Conservation (phyloP, 2,797 vertebrate species). For the Tympanoctomys barrerae region DNA sequence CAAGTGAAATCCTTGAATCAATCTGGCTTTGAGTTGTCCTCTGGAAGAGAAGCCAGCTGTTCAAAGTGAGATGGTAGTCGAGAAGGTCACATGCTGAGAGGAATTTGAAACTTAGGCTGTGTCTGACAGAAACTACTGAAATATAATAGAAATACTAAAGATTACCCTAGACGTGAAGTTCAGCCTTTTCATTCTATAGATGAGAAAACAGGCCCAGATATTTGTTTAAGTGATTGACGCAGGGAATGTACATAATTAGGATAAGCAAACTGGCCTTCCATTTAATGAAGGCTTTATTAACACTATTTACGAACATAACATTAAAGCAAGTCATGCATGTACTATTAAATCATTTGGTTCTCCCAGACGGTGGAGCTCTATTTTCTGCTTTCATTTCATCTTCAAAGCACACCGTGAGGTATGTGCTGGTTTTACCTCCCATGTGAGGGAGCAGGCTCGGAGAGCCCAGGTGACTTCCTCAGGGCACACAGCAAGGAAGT, state of each 20-base stretch:
- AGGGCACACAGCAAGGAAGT: not conserved
- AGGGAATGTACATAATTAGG: not conserved
- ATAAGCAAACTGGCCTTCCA: not conserved
- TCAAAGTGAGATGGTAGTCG: not conserved
- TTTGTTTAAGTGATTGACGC: not conserved
- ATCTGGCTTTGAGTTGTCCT: slow-evolving; percentile 49
- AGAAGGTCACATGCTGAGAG: not conserved
- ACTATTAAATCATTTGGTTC: slow-evolving; percentile 8
- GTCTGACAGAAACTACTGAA: not conserved
- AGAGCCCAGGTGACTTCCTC: not conserved
- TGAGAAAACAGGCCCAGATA: not conserved
- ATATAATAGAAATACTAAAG: not conserved
- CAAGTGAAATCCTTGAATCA: slow-evolving; percentile 15
- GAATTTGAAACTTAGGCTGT: not conserved
- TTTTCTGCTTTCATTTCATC: not conserved
- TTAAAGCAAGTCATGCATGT: not conserved
- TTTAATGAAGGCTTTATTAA: not conserved
- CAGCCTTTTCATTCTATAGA: not conserved
- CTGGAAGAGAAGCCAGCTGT: not conserved
- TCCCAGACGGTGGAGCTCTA: not conserved
- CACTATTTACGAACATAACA: not conserved
- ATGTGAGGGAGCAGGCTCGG: not conserved
- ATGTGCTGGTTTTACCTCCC: not conserved
- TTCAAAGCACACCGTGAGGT: not conserved
- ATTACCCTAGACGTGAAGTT: not conserved